Evolutionary conservation across 2,888 invertebrate species (phyloP), one percentile per base, ranked within the genome.

Genomic region (Ryuthela nishihirai): DNA sequence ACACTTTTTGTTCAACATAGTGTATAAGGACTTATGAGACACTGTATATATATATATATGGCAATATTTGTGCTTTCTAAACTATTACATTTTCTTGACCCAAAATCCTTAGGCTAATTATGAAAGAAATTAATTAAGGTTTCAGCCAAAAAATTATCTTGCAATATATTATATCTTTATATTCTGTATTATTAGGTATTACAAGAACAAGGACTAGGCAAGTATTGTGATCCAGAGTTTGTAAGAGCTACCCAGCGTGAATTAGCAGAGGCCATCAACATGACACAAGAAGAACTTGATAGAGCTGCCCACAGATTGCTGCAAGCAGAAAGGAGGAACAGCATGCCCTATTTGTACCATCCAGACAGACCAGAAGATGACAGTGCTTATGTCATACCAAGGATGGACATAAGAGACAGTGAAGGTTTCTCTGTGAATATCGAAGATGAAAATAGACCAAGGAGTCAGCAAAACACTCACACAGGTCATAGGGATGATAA

Each of bases 231-330:
- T 75, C 86, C 90, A 25, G 90, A 90, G 66, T 93, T 93, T 75
- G 88, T 97, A 47, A 83, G 87, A 61, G 88, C 89, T 72, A 90
- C 93, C 41, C 93, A 94, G 38, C 83, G 87, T 62, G 97, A 97
- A 78, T 91, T 97, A 84, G 93, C 91, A 70, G 97, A 97, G 75
- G 95, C 95, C 5, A 80, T 93, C 67, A 91, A 95, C 72, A 90
- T 97, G 92, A 94, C 94, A 12, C 85, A 85, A 69, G 95, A 94
- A 75, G 92, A 97, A 76, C 90, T 97, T 88, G 94, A 97, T 75
- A 81, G 87, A 71, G 95, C 95, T 54, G 97, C 97, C 49, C 90
- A 93, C 75, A 85, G 88, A 69, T 78, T 92, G 53, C 78, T 92
- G 54, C 79, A 89, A n/a, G 64, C 64, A 15, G 62, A 60, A 35